These are phyloP conservation scores for Ciconia boyciana DNA, from an alignment of 2,113 vertebrate species.

Conservation along the genomic window DNA sequence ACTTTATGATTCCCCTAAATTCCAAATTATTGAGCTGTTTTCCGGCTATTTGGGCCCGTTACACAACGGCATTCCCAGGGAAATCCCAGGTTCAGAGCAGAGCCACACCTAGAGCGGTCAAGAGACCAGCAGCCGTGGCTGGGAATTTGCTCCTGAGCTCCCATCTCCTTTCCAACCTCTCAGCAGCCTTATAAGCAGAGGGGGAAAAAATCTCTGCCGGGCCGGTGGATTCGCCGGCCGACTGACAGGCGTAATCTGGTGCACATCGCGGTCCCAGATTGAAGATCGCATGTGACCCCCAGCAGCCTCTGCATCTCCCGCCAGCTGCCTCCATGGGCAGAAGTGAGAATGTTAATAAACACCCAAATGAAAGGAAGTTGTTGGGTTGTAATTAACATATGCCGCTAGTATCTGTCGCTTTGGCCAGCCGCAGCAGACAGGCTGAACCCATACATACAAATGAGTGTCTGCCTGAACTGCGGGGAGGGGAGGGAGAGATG, in stretches of 20 bases:
- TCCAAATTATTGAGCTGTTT: background rate
- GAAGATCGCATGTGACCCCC: background rate
- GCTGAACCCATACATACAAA: conserved; percentile 82
- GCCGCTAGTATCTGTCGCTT: conserved; percentile 75
- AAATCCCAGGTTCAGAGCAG: background rate
- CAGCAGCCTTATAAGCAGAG: background rate
- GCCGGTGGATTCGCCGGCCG: background rate
- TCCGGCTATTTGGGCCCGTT: background rate
- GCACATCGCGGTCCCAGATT: background rate
- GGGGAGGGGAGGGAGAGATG: conserved; percentile 70
- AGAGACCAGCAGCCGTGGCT: background rate
- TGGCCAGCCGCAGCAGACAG: conserved; percentile 76
- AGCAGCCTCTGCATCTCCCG: background rate
- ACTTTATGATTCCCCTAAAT: background rate
- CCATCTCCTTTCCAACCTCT: background rate
- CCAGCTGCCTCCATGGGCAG: conserved; percentile 62
- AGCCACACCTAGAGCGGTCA: background rate
- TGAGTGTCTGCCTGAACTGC: conserved; percentile 77
- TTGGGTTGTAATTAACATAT: conserved; percentile 75
- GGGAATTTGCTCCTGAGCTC: background rate
- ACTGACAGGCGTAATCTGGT: background rate
- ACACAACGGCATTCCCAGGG: fast-evolving
- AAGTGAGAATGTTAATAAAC: conserved; percentile 73
- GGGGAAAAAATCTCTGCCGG: fast-evolving
- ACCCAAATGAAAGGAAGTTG: conserved; percentile 71